phyloP scores from a whole-genome alignment of 64 coral and sea anemone species.

The Montipora capricornis region DNA sequence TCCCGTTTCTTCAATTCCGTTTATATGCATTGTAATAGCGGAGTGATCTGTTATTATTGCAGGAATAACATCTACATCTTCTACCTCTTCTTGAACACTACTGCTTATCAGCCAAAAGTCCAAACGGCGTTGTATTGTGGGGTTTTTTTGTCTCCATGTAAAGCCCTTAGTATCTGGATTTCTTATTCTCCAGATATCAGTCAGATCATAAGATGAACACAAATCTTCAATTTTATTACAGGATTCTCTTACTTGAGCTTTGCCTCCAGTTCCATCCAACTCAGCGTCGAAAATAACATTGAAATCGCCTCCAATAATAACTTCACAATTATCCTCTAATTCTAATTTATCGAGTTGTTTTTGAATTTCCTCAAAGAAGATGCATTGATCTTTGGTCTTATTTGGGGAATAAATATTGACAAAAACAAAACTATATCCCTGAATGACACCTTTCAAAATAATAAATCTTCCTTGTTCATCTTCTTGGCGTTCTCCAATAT shows the following conservation, averaged over 20 bases:
- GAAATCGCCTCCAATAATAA: slow-evolving; percentile 52
- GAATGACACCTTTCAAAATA: slow-evolving; percentile 3
- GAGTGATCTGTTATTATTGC: slow-evolving; percentile 58
- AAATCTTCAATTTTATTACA: slow-evolving; percentile 3
- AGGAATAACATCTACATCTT: slow-evolving; percentile 32
- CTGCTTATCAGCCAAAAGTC: slow-evolving; percentile 42
- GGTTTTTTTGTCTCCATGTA: slow-evolving; percentile 33
- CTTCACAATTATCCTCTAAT: not conserved
- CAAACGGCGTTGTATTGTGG: slow-evolving; percentile 6
- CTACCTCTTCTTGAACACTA: slow-evolving; percentile 41
- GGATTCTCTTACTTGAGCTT: slow-evolving; percentile 26
- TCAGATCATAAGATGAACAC: slow-evolving; percentile 19
- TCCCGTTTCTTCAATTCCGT: slow-evolving; percentile 36
- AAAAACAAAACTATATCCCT: slow-evolving; percentile 27
- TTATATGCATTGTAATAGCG: slow-evolving; percentile 30
- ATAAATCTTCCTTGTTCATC: slow-evolving; percentile 26
- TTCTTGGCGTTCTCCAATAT: not conserved
- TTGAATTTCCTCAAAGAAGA: slow-evolving; percentile 3
- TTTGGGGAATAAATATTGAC: slow-evolving; percentile 60
- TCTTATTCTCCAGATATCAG: slow-evolving; percentile 55
- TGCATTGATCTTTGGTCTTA: not conserved
- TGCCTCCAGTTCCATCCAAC: slow-evolving; percentile 36
- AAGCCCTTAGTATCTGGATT: slow-evolving; percentile 41
- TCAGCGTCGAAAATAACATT: slow-evolving; percentile 20
- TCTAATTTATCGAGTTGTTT: not conserved